Base-by-base conservation (phyloP, 2,888 invertebrate genomes). In the Scaptomyza parva region DNA sequence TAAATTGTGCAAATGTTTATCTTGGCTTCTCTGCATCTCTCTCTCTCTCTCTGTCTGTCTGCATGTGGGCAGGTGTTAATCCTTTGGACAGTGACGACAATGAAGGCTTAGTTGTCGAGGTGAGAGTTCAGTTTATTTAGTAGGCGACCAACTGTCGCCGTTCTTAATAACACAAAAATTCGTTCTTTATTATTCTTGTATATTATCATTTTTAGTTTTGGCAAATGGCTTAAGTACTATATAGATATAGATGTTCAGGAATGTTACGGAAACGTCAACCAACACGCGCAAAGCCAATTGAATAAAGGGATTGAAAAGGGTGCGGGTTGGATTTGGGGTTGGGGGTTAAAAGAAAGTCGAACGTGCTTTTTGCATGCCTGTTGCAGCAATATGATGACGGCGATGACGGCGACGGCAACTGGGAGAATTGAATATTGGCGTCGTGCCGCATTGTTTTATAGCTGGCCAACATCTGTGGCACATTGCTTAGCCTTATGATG, bases 71-170 rank as follows among this genome's bases (percentile, higher is more conserved):
- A 65, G 78, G 68, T 69, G 73, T 24, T 76, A 67, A 73, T 69
- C 78, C 63, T 17, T 48, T 8, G 17, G 3, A 1, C 47, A 47
- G 28, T 37, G 47, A 26, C 51, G 61, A 52, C 60, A 62, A 40
- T 52, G 43, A n/a, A n/a, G n/a, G 52, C 71, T 58, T 73, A 63
- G 59, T 44, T 37, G 3, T 37, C 39, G 77, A 70, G 82, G 82
- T 83, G 86, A 87, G 79, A 85, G 82, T 83, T 83, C 82, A 87
- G 67, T 70, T 70, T 76, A 65, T 66, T 82, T 86, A 72, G 68
- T 75, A 52, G 64, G 75, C 66, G 73, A 53, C 72, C 70, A 52
- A 69, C 45, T 81, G 81, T 60, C 81, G 84, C 70, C 62, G 51
- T 60, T 9, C 30, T 44, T 17, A 30, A 9, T 20, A 14, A 8